Base-by-base conservation (phyloP, 2,113 vertebrate species). In the Elgaria multicarinata region DNA sequence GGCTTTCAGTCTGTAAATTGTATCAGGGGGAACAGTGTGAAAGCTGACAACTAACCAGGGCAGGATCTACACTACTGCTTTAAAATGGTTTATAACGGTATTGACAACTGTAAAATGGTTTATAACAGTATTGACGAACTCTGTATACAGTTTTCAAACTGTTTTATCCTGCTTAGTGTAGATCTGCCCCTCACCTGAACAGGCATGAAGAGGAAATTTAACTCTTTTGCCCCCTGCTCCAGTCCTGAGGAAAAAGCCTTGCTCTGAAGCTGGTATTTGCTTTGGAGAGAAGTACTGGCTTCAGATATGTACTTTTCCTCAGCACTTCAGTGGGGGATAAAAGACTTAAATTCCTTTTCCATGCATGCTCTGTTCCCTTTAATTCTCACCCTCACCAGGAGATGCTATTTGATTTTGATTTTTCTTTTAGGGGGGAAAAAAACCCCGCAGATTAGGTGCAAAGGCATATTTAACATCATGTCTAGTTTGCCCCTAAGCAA, bases 401-500 rank as follows among this genome's bases (percentile, higher is more conserved):
- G 58, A 28, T 83, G 26, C 62, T 46, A 44, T 83, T 83, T 46
- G 26, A 4, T 46, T 46, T 50, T 64, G n/a, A n/a, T 42, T 62
- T 62, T n/a, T n/a, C n/a, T n/a, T n/a, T n/a, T n/a, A n/a, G n/a
- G n/a, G n/a, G 31, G 42, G 42, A 83, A 64, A 39, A 66, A 42
- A 64, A 86, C 18, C 14, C 58, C 44, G 55, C 58, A 78, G 7
- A 42, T 87, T 36, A 78, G 74, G 28, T 24, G n/a, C 69, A 85
- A 74, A 58, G 24, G 42, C 53, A 13, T 33, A 26, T 72, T 85
- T 85, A 74, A 55, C 24, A 74, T 50, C 36, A 13, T 58, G 53
- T 74, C 69, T 53, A 16, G 36, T 66, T 83, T 87, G 75, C 31
- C 44, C 58, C 75, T 67, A 89, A 89, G 75, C 46, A 89, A 85